Conservation (phyloP, 2,888 invertebrate genomes). For the Itoplectis maculator region DNA sequence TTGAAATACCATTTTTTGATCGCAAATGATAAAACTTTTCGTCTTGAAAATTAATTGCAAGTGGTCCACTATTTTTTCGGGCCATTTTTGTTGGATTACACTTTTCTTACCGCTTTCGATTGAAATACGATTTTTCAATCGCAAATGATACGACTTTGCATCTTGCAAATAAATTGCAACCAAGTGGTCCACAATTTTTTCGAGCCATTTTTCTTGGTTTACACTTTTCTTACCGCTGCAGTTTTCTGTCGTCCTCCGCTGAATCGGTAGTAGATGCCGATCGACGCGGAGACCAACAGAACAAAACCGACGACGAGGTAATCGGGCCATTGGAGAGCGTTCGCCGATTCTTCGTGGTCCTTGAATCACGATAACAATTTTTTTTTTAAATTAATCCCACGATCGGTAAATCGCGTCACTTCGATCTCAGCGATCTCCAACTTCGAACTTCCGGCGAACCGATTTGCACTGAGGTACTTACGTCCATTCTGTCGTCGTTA, state of each 20-base stretch:
- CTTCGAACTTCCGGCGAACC: neutral
- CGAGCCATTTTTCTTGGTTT: no score
- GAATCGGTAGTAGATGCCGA: slow-evolving; percentile 94
- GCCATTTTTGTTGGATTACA: no score
- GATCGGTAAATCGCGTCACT: neutral
- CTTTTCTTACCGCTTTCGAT: no score
- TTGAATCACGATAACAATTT: slow-evolving; percentile 25
- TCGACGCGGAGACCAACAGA: slow-evolving; percentile 90
- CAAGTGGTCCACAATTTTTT: no score
- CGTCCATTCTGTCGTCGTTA: slow-evolving; percentile 35
- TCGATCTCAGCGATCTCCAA: no score
- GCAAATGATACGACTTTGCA: no score
- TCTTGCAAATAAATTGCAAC: no score
- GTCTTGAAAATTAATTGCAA: no score
- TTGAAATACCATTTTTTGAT: no score
- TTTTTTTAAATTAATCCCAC: neutral
- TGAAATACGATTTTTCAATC: no score
- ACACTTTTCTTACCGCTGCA: slow-evolving; percentile 86
- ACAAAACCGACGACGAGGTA: slow-evolving; percentile 91
- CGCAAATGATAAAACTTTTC: no score
- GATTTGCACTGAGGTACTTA: slow-evolving; percentile 39
- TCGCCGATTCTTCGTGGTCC: slow-evolving; percentile 36
- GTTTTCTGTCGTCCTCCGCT: slow-evolving; percentile 95
- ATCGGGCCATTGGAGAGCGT: slow-evolving; percentile 85
- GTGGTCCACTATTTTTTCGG: no score